Evolutionary conservation across 2,888 invertebrate genomes (phyloP), one percentile per base, ranked within the genome.

Genomic region (Eilema sororculum): DNA sequence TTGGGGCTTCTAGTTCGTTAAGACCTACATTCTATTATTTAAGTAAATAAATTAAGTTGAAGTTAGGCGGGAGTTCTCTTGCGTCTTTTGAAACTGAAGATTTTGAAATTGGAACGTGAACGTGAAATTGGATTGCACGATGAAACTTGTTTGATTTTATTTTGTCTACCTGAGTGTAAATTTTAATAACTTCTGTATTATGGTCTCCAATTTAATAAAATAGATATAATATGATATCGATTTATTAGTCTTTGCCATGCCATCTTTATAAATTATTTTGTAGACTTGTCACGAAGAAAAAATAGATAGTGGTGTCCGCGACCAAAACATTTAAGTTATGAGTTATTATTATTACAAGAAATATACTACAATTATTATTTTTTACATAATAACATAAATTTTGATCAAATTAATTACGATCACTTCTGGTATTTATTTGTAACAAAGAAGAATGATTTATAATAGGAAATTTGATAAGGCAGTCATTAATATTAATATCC

Each of bases 21-120:
- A 79, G 77, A 81, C 79, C 82, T 81, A 81, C 76, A 82, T 81
- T 82, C 82, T 81, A 80, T 81, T 81, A 81, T 81, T 79, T 81
- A 67, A 76, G 81, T 78, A 79, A 79, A 81, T 80, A 80, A 76
- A 76, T 80, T 78, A 77, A 71, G 73, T 24, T 68, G 41, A 64
- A 66, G 71, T 60, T 59, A 28, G 30, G 24, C 4, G 25, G 41
- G 20, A 57, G 65, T 67, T 67, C 16, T 56, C 61, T 64, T 68
- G 64, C 58, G 60, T 30, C 41, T 58, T 68, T 62, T 41, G 10
- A 52, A 24, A 64, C 30, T 30, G n/a, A 41, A 68, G 25, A 66
- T 69, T 66, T 37, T 63, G 30, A 28, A 61, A 24, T 16, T 30
- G 13, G 16, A 52, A 52, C 41, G 65, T 60, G 56, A 57, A 30